These are phyloP conservation scores for Heliothis subflexa DNA, from an alignment of 1,140 invertebrate genomes.

Conservation along the genomic window DNA sequence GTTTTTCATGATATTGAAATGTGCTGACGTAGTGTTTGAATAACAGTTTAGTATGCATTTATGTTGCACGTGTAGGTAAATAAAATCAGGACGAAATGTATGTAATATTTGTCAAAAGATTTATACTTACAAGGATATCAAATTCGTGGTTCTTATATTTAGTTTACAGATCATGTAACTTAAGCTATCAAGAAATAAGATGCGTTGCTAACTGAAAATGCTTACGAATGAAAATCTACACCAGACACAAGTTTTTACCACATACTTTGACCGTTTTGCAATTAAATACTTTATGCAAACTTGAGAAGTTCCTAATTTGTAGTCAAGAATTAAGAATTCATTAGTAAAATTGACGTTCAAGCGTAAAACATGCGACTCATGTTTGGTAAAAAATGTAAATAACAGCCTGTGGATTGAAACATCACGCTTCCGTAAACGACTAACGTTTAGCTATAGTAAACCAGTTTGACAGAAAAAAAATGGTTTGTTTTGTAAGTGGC, in stretches of 20 bases:
- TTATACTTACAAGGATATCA: too few relatives aligned
- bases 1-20: background rate
- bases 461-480: slow-evolving; percentile 1
- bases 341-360: background rate
- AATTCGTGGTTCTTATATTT: too few relatives aligned
- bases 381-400: background rate
- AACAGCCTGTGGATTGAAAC: background rate
- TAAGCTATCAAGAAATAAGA: too few relatives aligned
- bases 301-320: background rate
- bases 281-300: background rate
- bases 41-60: background rate
- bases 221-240: too few relatives aligned
- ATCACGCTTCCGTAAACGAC: background rate
- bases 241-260: too few relatives aligned
- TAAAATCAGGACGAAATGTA: too few relatives aligned
- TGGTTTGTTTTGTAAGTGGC: background rate
- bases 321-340: background rate
- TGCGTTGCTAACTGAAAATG: too few relatives aligned
- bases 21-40: background rate
- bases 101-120: too few relatives aligned
- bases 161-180: too few relatives aligned
- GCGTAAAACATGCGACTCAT: background rate
- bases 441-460: background rate
- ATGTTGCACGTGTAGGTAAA: background rate
- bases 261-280: too few relatives aligned